These are phyloP conservation scores for Pentalonia nigronervosa DNA, from an alignment of 1,140 invertebrate genomes.

Conservation along the genomic window DNA sequence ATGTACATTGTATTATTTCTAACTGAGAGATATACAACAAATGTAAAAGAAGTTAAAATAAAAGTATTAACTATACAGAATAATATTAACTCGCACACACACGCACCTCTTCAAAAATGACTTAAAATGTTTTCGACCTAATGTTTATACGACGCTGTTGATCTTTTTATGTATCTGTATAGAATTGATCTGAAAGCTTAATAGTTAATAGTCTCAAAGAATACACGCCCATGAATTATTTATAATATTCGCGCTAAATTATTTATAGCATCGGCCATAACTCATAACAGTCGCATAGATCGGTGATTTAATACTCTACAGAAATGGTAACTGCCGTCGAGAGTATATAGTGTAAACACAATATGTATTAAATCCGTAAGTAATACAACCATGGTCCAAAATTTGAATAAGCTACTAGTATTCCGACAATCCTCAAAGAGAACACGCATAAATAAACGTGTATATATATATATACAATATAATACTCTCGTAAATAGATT, in stretches of 20 bases:
- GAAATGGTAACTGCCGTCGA: background rate
- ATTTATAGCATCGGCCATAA: conserved; percentile 50
- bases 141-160: background rate
- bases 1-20: background rate
- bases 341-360: conserved; percentile 16
- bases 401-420: conserved; percentile 38
- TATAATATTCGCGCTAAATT: conserved; percentile 45
- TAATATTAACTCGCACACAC: background rate
- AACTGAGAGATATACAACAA: background rate
- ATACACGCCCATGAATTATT: conserved; percentile 42
- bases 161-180: background rate
- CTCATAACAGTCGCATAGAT: conserved; percentile 20
- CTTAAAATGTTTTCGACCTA: background rate
- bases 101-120: background rate
- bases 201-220: conserved; percentile 39
- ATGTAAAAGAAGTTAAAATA: background rate
- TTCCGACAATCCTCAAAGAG: background rate
- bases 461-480: background rate
- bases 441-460: conserved; percentile 22
- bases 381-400: conserved; percentile 2
- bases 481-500: background rate
- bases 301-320: conserved; percentile 38
- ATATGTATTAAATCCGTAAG: background rate
- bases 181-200: conserved; percentile 30
- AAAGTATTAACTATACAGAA: background rate